Evolutionary conservation across 2,888 invertebrate species (phyloP), one percentile per base, ranked within the genome.

Genomic region (Pasiphila rectangulata): DNA sequence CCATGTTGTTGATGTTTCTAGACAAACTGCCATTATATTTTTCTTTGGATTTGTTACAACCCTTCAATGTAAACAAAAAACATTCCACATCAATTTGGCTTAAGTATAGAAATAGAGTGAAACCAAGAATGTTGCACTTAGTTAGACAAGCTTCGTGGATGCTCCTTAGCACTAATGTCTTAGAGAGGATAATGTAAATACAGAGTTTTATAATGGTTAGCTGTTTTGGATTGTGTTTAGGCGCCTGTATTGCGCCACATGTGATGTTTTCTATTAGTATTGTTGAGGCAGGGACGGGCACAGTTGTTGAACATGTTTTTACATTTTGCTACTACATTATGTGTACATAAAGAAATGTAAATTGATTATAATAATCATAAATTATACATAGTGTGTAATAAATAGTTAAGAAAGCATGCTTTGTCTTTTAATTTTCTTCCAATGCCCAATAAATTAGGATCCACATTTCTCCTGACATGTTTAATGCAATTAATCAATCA

Each of bases 371-470:
- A 66, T 65, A 76, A 83, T 78, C 74, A 69, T 82, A 83, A 85
- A 84, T 83, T 84, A 84, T 84, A 83, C 75, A 78, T 83, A 80
- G 75, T 71, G 80, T 83, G 79, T 85, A 85, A 83, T 86, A 86
- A 86, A 86, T 85, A 81, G 77, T 72, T 85, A 84, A 84, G 85
- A 77, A 79, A 73, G 69, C 61, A 63, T 20, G 23, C 24, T 16
- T 21, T 15, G 20, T 23, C 1, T 43, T 25, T 27, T 17, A 20
- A 25, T 16, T 27, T 9, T n/a, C 19, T 20, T 5, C 3, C 2
- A 19, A 21, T 7, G 2, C 21, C n/a, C n/a, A n/a, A n/a, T n/a
- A n/a, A n/a, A n/a, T n/a, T n/a, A n/a, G n/a, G n/a, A n/a, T n/a
- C n/a, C n/a, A n/a, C n/a, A n/a, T n/a, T n/a, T n/a, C n/a, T n/a